Evolutionary conservation across 2,113 vertebrate species (phyloP).

Genomic region (Pygoscelis antarcticus): DNA sequence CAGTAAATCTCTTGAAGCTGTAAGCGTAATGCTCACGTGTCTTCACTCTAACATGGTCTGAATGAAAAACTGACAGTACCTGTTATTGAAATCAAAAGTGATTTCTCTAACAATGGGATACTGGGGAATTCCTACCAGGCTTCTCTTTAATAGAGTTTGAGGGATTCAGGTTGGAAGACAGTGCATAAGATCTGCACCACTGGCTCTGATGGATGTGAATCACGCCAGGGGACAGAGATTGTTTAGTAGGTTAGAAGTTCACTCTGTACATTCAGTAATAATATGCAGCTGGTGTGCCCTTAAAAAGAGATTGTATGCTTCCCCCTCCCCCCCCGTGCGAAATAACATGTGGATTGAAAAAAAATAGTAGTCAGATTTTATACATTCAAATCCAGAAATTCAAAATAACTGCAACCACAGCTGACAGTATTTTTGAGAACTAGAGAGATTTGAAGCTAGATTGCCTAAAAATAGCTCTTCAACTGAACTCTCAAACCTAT

Average conservation of each 20-base stretch:
- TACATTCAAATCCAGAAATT: not conserved
- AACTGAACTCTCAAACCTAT: not conserved
- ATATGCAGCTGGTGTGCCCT: not conserved
- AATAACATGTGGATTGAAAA: not conserved
- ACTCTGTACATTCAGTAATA: conserved; percentile 7
- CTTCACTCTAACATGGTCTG: not conserved
- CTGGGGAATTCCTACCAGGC: conserved; percentile 7
- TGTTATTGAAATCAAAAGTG: conserved; percentile 50
- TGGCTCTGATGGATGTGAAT: conserved; percentile 33
- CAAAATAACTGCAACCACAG: not conserved
- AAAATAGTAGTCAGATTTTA: not conserved
- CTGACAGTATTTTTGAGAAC: not conserved
- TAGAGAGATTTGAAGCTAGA: not conserved
- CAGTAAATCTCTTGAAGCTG: not conserved
- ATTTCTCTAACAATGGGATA: conserved; percentile 30
- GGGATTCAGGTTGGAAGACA: conserved; percentile 47
- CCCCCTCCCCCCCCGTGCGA: not conserved
- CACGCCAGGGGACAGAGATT: not conserved
- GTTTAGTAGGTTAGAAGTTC: conserved; percentile 53
- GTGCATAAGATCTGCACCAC: not conserved
- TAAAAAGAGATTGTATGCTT: not conserved
- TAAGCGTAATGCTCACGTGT: not conserved
- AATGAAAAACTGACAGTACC: conserved; percentile 48
- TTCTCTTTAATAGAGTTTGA: conserved; percentile 51
- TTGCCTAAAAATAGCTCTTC: conserved; percentile 12